Base-by-base conservation (phyloP, 1,140 invertebrate species). In the Drosophila yakuba region DNA sequence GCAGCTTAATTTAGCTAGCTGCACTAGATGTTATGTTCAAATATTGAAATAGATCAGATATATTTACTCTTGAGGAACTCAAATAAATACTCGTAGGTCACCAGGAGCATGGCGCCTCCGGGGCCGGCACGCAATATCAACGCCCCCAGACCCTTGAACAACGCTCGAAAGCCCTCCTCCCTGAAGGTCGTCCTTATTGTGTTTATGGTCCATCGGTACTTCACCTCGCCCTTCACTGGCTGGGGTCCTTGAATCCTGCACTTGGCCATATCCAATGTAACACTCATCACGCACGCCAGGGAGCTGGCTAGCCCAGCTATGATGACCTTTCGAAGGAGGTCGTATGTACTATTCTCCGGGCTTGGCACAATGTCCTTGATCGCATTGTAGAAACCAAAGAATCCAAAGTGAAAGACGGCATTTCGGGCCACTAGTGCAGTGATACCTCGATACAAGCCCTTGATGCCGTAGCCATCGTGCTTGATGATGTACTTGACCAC, bases 221-320 rank as follows among this genome's bases (percentile, higher is more conserved):
- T 97, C 23, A 97, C 94, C 69, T 94, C 51, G 5, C 95, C 95
- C 7, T 94, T 92, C 3, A 94, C 93, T 7, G 96, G 96, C 93
- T 98, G 97, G 7, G 97, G 97, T 1, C 97, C 97, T 93, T 98
- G 98, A 79, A 99, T 98, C 59, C 98, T 93, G 86, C 97, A 97
- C 93, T 98, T 99, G 2, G 97, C 97, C 3, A 98, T 97, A 93
- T 99, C 98, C 91, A 98, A 98, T 15, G 97, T 97, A 93, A 98
- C 97, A 91, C 98, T 98, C n/a, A 96, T 92, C 82, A 95, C 94
- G 0, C 96, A 97, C 12, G 95, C 96, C 23, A 98, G 78, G 3
- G 95, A 95, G 2, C 97, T 97, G n/a, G 97, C 96, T 3, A 94
- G 93, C 86, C 98, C 97, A 36, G 97, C 97, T 62, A 98, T 95